phyloP scores from a whole-genome alignment of 2,797 vertebrate species.

The Urosaurus nigricauda region DNA sequence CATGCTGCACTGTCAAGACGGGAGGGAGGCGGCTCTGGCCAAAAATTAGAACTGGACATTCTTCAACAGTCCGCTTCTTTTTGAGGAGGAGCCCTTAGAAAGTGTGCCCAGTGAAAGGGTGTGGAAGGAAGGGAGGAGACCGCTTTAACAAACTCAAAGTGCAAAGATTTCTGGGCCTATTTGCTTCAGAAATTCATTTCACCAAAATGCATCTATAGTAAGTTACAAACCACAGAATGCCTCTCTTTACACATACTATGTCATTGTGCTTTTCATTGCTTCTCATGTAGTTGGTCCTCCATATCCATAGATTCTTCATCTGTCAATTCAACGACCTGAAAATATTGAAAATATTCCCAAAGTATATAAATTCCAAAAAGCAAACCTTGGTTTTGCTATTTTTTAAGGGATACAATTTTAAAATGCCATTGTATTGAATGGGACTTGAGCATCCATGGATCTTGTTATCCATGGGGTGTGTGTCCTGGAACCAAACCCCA shows the following conservation, averaged over 20 bases:
- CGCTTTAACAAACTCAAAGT: slow-evolving; percentile 55
- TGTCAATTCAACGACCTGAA: too few species aligned
- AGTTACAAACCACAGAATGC: background rate
- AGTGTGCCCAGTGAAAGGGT: background rate
- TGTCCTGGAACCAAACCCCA: too few species aligned
- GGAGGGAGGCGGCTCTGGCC: background rate
- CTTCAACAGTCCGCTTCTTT: background rate
- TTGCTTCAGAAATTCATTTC: slow-evolving; percentile 38
- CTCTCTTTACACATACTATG: background rate
- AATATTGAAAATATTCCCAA: too few species aligned
- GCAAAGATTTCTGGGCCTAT: slow-evolving; percentile 35
- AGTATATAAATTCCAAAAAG: too few species aligned
- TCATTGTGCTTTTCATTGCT: background rate
- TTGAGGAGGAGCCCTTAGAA: background rate
- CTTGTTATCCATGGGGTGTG: too few species aligned
- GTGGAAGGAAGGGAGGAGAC: background rate
- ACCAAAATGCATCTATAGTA: background rate
- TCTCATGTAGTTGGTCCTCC: too few species aligned
- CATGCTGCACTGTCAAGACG: slow-evolving; percentile 54
- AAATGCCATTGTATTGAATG: too few species aligned
- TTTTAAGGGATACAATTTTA: too few species aligned
- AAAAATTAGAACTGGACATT: background rate
- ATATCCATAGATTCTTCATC: too few species aligned
- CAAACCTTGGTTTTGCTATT: too few species aligned
- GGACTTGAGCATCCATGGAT: too few species aligned